These are phyloP conservation scores for Dunckerocampus dactyliophorus DNA, from an alignment of 2,113 vertebrate genomes.

Conservation along the genomic window DNA sequence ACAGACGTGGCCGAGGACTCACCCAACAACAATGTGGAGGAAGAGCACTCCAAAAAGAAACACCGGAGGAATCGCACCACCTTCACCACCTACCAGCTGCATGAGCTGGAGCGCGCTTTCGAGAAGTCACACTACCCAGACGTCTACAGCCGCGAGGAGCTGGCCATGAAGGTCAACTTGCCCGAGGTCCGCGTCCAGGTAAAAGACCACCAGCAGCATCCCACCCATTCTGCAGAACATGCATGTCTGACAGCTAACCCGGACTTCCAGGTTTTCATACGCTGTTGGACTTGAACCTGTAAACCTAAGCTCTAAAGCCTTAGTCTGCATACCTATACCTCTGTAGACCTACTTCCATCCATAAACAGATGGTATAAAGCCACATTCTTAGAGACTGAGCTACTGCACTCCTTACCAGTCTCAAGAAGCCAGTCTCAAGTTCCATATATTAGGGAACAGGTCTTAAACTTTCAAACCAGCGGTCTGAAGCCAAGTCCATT, in stretches of 20 bases:
- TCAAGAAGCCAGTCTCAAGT: neutral
- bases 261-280: too few relatives aligned
- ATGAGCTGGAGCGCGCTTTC: constrained; percentile 87
- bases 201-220: constrained; percentile 19
- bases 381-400: neutral
- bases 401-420: neutral
- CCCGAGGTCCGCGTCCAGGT: constrained; percentile 91
- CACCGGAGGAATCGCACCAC: constrained; percentile 86
- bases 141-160: constrained; percentile 86
- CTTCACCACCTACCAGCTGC: constrained; percentile 91
- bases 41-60: constrained; percentile 85
- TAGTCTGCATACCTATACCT: too few relatives aligned
- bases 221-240: too few relatives aligned
- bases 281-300: neutral
- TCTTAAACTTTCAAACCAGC: neutral
- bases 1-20: constrained; percentile 54
- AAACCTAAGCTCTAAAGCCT: neutral
- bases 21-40: constrained; percentile 67
- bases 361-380: neutral
- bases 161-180: constrained; percentile 90
- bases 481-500: neutral
- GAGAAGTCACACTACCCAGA: constrained; percentile 92
- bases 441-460: neutral
- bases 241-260: too few relatives aligned
- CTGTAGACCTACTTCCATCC: too few relatives aligned